Evolutionary conservation across 2,113 vertebrate species (phyloP).

Genomic region (Saimiri boliviensis): DNA sequence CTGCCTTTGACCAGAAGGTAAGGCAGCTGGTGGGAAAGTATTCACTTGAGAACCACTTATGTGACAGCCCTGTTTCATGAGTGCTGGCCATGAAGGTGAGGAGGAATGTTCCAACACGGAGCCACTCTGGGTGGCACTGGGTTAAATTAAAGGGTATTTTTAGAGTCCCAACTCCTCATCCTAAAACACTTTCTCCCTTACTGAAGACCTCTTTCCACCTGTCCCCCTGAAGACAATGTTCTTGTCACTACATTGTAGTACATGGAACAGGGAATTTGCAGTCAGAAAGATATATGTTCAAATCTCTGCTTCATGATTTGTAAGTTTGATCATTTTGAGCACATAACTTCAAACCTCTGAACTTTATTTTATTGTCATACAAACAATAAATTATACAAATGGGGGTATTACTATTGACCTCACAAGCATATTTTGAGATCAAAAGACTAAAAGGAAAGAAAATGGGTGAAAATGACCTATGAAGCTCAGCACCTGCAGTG

Average conservation of each 20-base stretch:
- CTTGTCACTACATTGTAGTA: not conserved
- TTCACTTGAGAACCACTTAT: not conserved
- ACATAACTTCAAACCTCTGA: not conserved
- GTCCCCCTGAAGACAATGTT: accelerated
- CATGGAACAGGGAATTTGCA: not conserved
- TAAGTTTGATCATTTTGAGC: not conserved
- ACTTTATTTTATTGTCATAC: not conserved
- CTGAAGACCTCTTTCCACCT: not conserved
- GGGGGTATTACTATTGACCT: not conserved
- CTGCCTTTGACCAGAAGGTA: not conserved
- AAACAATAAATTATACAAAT: not conserved
- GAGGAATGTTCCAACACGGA: not conserved
- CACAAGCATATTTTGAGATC: not conserved
- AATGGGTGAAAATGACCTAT: not conserved
- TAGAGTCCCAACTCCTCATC: not conserved
- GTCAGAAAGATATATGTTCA: not conserved
- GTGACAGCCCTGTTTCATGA: not conserved
- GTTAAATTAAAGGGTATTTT: not conserved
- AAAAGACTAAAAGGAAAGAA: not conserved
- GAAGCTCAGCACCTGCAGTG: accelerated
- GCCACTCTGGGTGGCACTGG: accelerated
- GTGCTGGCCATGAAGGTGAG: not conserved
- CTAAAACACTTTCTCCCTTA: not conserved
- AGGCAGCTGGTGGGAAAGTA: not conserved
- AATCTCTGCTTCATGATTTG: not conserved